Evolutionary conservation across 2,113 vertebrate species (phyloP), one percentile per base, ranked within the genome.

Genomic region (Podocnemis expansa): DNA sequence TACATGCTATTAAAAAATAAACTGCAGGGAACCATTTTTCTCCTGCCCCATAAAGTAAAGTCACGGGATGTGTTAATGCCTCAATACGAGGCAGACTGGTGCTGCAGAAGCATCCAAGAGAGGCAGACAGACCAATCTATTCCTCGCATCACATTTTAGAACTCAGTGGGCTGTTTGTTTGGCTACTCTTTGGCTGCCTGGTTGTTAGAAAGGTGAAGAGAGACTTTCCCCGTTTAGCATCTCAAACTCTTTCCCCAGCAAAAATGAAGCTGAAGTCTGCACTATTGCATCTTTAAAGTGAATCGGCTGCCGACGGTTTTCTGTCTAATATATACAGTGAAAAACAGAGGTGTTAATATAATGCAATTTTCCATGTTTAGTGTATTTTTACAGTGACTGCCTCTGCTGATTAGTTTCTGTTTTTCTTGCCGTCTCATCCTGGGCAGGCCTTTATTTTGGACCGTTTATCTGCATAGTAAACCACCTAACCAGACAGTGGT

Each of bases 291-390:
- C 45, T 70, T 84, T 38, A 67, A 82, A 38, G 22, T 1, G 3
- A 52, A 25, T 85, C 43, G n/a, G 84, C 93, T 93, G 82, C 94
- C 34, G 3, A 82, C 89, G 83, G 82, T 84, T 95, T 90, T 58
- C 87, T 92, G 82, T 60, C 88, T 90, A 47, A 95, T 52, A 8
- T 5, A 67, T n/a, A 88, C 85, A 51, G 78, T 0, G n/a, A 94
- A 83, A 94, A 93, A 88, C 87, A 80, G 85, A 97, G 86, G 80
- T 96, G 88, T 95, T 89, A 80, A 93, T 82, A 88, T 52, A 88
- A 95, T 63, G 93, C 70, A 73, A 92, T 97, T 95, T 94, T 90
- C 98, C 78, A 14, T 73, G 86, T 97, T 96, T 93, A 86, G 94
- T 93, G 92, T 76, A 47, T 90, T 47, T 83, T 82, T 93, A 95